phyloP scores from a whole-genome alignment of 1,140 invertebrate genomes.

The Drosophila nikananu region DNA sequence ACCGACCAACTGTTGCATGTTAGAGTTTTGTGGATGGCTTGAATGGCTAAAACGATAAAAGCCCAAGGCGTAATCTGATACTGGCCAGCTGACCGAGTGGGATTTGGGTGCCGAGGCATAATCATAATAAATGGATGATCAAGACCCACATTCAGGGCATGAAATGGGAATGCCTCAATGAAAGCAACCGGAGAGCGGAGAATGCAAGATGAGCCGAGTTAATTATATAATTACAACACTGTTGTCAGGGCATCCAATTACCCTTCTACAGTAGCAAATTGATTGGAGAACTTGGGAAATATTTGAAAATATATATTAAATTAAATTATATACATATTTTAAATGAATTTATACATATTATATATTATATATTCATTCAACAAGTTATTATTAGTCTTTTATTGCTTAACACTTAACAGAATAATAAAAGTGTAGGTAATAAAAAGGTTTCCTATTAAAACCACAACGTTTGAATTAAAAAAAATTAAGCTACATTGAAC shows the following conservation, averaged over 20 bases:
- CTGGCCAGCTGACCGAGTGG: slow-evolving; percentile 32
- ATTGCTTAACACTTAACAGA: background rate
- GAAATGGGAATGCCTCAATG: slow-evolving; percentile 12
- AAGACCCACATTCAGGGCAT: slow-evolving; percentile 20
- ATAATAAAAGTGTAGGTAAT: background rate
- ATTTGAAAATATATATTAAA: background rate
- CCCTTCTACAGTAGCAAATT: background rate
- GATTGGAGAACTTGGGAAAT: too few species aligned
- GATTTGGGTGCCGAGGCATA: slow-evolving; percentile 26
- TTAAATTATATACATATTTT: too few species aligned
- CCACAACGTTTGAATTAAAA: too few species aligned
- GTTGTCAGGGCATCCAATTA: slow-evolving; percentile 2
- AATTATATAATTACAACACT: slow-evolving; percentile 12
- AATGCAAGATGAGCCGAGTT: slow-evolving; percentile 16
- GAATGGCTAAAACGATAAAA: slow-evolving; percentile 23
- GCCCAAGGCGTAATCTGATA: slow-evolving; percentile 49
- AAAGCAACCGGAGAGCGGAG: background rate
- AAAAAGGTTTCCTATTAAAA: background rate
- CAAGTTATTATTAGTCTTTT: background rate
- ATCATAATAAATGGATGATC: slow-evolving; percentile 28
- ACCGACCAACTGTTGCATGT: slow-evolving; percentile 55
- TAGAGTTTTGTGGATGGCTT: slow-evolving; percentile 16
- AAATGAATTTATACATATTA: too few species aligned
- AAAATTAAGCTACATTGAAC: background rate
- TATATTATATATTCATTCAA: too few species aligned